Percentiles rank a stretch among this genome's conserved stretches.
Evolutionary conservation across 2,797 vertebrate species (phyloP).

Genomic region (Muscicapa comitata): DNA sequence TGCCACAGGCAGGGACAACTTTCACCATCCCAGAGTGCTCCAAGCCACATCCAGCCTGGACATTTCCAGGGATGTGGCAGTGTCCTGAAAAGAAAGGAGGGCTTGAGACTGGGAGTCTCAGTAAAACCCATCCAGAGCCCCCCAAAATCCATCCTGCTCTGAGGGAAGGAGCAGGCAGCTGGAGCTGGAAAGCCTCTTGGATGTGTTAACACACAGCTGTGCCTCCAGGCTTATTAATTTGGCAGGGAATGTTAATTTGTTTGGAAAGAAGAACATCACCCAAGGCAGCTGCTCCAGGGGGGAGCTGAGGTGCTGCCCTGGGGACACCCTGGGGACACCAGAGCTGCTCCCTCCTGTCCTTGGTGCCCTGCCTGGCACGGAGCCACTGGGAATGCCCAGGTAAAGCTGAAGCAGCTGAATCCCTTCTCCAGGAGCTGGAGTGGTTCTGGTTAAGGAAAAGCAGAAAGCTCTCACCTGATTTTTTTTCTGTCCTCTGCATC

Average conservation of each 20-base stretch:
- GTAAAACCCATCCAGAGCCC: neutral
- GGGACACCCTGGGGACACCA: fast-evolving
- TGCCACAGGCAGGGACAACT: neutral
- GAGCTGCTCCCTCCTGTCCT: neutral
- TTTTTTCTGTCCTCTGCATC: neutral
- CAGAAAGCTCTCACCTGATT: neutral
- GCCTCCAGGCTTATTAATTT: neutral
- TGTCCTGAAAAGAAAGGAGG: neutral
- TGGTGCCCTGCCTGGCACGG: fast-evolving
- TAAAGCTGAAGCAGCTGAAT: neutral
- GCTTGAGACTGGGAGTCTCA: neutral
- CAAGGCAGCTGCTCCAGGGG: fast-evolving
- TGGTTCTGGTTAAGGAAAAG: neutral
- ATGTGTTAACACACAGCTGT: neutral
- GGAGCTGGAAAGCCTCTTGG: neutral
- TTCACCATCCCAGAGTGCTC: neutral
- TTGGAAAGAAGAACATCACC: fast-evolving
- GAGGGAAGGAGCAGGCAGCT: neutral
- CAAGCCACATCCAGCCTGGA: fast-evolving
- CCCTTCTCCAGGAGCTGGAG: neutral
- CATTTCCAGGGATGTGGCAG: neutral
- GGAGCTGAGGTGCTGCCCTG: neutral
- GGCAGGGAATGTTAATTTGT: neutral
- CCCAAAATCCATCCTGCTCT: fast-evolving
- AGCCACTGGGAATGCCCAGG: fast-evolving